Evolutionary conservation across 2,797 vertebrate genomes (phyloP), one percentile per base, ranked within the genome.

Genomic region (Pseudopleuronectes americanus): DNA sequence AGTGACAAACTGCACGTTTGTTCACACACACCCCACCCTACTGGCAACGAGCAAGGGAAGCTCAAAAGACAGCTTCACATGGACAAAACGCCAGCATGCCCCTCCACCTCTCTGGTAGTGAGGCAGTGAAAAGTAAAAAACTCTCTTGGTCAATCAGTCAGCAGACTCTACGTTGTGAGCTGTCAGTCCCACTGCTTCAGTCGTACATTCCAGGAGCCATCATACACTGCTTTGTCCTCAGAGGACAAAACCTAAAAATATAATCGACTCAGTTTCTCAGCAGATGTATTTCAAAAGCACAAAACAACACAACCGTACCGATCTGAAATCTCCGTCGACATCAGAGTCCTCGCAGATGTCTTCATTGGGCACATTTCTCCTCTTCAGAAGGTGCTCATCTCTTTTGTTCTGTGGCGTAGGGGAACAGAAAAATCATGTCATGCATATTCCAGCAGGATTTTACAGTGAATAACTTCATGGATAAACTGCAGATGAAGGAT

Each of bases 301-400:
- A 28, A 60, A 3, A 19, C 41, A 45, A 60, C 4, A 21, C 2
- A 57, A 72, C 58, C 94, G 75, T 95, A 99, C 98, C 93, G 96
- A 96, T 96, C 97, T 96, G 71, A 96, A 97, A 90, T 99, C 98
- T 61, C 96, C 96, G 64, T 99, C 98, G 22, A 95, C 94, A 83
- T 99, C 97, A 51, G 96, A 98, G 87, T 99, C 97, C 87, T 98
- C 97, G 81, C 96, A 98, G 87, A 97, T 94, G 90, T 99, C 97
- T 91, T 99, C 98, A 53, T 98, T 94, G 4, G 98, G 98, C 57
- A 99, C 98, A 54, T 99, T 99, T 87, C 98, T 96, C 88, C 97
- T 96, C 91, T 99, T 99, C 89, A 99, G 92, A 74, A 99, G 96
- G 90, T 99, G 98, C 38, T 99, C 97, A 71, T 99, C 98, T 93